A percentile compares a stretch with the other conserved stretches of the same genome.
Evolutionary conservation across 2,797 vertebrate genomes (phyloP).

Genomic region (Hoplostethus mediterraneus): DNA sequence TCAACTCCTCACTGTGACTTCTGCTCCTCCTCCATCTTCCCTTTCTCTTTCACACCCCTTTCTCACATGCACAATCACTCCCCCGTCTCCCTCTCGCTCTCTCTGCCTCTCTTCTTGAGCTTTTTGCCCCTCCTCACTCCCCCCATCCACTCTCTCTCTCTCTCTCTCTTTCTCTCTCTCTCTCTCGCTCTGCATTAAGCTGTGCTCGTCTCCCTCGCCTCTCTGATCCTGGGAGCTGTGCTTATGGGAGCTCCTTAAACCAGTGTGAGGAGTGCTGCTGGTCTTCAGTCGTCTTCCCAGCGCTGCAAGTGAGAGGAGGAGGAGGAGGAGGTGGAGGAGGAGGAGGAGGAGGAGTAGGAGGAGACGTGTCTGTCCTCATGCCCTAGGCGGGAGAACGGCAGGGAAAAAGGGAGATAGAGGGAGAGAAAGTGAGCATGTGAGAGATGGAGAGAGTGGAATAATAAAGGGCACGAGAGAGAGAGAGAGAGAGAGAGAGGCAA

Average conservation of each 20-base stretch:
- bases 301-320: slow-evolving; percentile 40
- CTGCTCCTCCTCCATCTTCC: slow-evolving; percentile 46
- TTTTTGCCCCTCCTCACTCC: slow-evolving; percentile 76
- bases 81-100: slow-evolving; percentile 51
- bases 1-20: slow-evolving; percentile 20
- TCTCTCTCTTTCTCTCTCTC: slow-evolving; percentile 47
- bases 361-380: slow-evolving; percentile 49
- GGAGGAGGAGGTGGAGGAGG: slow-evolving; percentile 25
- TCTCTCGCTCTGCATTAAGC: slow-evolving; percentile 69
- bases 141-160: slow-evolving; percentile 41
- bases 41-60: slow-evolving; percentile 39
- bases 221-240: slow-evolving; percentile 70
- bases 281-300: slow-evolving; percentile 63
- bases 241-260: slow-evolving; percentile 67
- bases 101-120: slow-evolving; percentile 75
- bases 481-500: slow-evolving; percentile 16
- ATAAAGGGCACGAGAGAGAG: slow-evolving; percentile 37
- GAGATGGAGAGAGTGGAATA: slow-evolving; percentile 43
- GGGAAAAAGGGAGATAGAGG: neutral
- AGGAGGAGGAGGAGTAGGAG: slow-evolving; percentile 25
- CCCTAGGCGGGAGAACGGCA: slow-evolving; percentile 40
- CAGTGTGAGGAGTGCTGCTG: slow-evolving; percentile 68
- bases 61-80: slow-evolving; percentile 38
- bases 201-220: slow-evolving; percentile 65
- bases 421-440: slow-evolving; percentile 38